phyloP scores from a whole-genome alignment of 2,113 vertebrate species.

The Struthidea cinerea region DNA sequence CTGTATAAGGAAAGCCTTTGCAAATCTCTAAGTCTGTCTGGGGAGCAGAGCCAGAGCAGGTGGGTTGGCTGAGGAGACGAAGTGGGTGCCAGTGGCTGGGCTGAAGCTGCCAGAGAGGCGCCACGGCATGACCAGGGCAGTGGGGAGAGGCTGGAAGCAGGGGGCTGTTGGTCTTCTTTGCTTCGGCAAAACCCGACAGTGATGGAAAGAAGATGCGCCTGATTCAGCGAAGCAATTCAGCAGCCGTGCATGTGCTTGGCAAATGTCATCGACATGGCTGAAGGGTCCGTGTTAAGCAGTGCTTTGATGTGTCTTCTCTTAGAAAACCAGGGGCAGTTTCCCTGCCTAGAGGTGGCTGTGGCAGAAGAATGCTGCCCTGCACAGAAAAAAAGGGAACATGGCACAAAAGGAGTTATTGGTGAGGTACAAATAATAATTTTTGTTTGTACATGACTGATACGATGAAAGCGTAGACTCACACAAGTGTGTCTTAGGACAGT shows the following conservation, averaged over 20 bases:
- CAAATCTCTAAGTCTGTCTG: background rate
- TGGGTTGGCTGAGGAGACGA: background rate
- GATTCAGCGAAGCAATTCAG: background rate
- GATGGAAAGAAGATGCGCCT: fast-evolving
- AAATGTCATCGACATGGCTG: fast-evolving
- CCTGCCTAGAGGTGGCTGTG: background rate
- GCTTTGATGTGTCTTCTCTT: background rate
- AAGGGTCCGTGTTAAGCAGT: background rate
- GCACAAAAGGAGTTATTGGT: background rate
- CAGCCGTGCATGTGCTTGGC: fast-evolving
- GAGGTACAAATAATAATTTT: background rate
- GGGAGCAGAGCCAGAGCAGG: background rate
- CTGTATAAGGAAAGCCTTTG: background rate
- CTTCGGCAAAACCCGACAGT: fast-evolving
- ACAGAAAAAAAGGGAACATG: fast-evolving
- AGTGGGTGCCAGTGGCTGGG: background rate
- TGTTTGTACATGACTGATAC: background rate
- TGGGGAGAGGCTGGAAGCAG: background rate
- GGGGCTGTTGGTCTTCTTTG: background rate
- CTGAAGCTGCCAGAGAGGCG: background rate
- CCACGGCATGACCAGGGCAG: fast-evolving
- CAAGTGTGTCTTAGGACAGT: background rate
- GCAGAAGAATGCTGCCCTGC: background rate
- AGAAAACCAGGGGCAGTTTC: background rate
- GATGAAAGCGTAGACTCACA: background rate